phyloP scores from a whole-genome alignment of 2,888 invertebrate genomes.

The Volucella zonaria region DNA sequence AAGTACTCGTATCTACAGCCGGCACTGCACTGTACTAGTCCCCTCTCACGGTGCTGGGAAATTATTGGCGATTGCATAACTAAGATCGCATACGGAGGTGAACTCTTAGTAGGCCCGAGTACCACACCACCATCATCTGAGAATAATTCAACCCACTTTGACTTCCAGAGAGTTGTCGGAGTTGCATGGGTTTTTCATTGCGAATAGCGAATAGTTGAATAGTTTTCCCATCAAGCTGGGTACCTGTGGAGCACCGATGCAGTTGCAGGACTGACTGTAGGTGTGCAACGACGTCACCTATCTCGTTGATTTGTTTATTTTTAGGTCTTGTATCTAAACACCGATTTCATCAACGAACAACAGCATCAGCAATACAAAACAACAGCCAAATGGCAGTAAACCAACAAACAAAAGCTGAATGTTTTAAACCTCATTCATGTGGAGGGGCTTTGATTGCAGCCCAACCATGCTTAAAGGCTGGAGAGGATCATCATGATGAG shows the following conservation, averaged over 20 bases:
- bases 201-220: slow-evolving; percentile 13
- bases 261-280: slow-evolving; percentile 54
- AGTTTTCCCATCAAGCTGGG: slow-evolving; percentile 57
- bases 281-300: slow-evolving; percentile 53
- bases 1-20: slow-evolving; percentile 30
- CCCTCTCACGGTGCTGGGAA: slow-evolving; percentile 48
- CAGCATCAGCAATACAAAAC: slow-evolving; percentile 17
- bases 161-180: slow-evolving; percentile 44
- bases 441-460: slow-evolving; percentile 29
- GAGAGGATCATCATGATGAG: slow-evolving; percentile 36
- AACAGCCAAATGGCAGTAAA: slow-evolving; percentile 40
- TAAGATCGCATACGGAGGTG: slow-evolving; percentile 46
- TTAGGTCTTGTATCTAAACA: slow-evolving; percentile 59
- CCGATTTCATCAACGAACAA: slow-evolving; percentile 45
- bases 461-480: slow-evolving; percentile 21
- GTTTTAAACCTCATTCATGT: slow-evolving; percentile 36
- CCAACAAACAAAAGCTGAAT: slow-evolving; percentile 43
- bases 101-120: slow-evolving; percentile 43
- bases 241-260: slow-evolving; percentile 3
- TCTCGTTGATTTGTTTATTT: slow-evolving; percentile 58
- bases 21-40: slow-evolving; percentile 12
- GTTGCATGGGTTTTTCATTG: slow-evolving; percentile 46
- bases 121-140: slow-evolving; percentile 45
- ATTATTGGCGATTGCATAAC: slow-evolving; percentile 66
- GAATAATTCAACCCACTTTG: slow-evolving; percentile 54